phyloP scores from a whole-genome alignment of 2,113 vertebrate species.

The Trichechus manatus region DNA sequence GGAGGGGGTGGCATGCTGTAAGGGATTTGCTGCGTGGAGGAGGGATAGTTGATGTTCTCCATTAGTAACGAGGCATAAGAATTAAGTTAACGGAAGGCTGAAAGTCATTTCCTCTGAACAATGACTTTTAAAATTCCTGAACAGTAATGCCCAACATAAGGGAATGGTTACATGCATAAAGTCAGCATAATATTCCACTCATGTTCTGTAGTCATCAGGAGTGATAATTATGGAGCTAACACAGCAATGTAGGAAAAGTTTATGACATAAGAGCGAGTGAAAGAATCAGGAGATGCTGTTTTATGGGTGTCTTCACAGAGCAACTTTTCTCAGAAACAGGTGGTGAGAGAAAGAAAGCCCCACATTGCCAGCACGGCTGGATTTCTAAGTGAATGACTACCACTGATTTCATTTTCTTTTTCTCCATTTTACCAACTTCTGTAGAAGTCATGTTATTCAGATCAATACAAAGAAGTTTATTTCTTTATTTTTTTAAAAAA shows the following conservation, averaged over 20 bases:
- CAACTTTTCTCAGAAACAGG: background rate
- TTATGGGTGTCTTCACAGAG: rapidly evolving
- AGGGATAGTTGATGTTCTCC: background rate
- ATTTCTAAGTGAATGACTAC: rapidly evolving
- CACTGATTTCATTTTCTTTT: background rate
- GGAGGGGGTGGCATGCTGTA: rapidly evolving
- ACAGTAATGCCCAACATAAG: background rate
- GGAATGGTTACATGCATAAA: rapidly evolving
- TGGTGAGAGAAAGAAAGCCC: rapidly evolving
- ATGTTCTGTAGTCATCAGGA: rapidly evolving
- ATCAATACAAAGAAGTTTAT: background rate
- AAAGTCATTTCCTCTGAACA: background rate
- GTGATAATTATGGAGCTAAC: rapidly evolving
- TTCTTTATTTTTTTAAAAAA: too few relatives aligned
- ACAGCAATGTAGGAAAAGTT: rapidly evolving
- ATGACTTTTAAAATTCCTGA: background rate
- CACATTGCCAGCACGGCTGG: rapidly evolving
- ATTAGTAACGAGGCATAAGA: background rate
- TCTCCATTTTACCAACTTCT: background rate
- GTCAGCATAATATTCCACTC: background rate
- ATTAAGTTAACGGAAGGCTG: background rate
- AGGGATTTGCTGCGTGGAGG: rapidly evolving
- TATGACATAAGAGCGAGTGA: rapidly evolving
- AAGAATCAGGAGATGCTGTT: background rate
- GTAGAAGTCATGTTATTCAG: background rate